Percentiles rank a stretch among this genome's conserved stretches.
phyloP scores from a whole-genome alignment of 2,888 invertebrate genomes.

The Fissipunctia ypsillon region DNA sequence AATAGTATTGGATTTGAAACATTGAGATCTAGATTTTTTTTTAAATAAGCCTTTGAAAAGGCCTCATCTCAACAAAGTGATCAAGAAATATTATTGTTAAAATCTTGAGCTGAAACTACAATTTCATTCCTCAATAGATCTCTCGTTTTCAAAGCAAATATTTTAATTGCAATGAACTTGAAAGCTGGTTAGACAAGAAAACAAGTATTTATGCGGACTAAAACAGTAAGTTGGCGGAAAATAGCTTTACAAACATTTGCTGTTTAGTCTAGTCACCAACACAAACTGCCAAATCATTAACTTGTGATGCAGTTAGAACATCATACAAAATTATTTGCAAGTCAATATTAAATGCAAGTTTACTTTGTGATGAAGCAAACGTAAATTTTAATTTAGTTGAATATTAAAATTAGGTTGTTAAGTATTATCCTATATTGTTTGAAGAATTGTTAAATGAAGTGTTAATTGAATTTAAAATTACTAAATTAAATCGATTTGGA shows the following conservation, averaged over 20 bases:
- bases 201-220: constrained; percentile 49
- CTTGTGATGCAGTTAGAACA: constrained; percentile 26
- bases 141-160: constrained; percentile 13
- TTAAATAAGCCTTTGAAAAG: neutral
- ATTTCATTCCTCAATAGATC: neutral
- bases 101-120: neutral
- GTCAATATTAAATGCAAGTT: constrained; percentile 13
- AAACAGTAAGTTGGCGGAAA: constrained; percentile 38
- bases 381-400: neutral
- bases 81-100: too few species aligned
- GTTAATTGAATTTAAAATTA: neutral
- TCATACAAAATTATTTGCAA: constrained; percentile 35
- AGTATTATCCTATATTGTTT: neutral
- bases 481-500: neutral
- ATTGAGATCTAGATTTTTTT: neutral
- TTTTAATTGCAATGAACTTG: constrained; percentile 34
- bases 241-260: constrained; percentile 42
- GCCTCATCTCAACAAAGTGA: too few species aligned
- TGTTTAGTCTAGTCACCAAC: constrained; percentile 22
- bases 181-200: constrained; percentile 42
- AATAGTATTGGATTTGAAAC: neutral
- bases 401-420: neutral
- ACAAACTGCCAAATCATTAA: constrained; percentile 45
- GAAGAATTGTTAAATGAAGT: constrained; percentile 6
- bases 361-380: neutral